A percentile compares a stretch with the other conserved stretches of the same genome.
Evolutionary conservation across 53 echinoderm and acorn worm species (phyloP).

Genomic region (Echinarachnius parma): DNA sequence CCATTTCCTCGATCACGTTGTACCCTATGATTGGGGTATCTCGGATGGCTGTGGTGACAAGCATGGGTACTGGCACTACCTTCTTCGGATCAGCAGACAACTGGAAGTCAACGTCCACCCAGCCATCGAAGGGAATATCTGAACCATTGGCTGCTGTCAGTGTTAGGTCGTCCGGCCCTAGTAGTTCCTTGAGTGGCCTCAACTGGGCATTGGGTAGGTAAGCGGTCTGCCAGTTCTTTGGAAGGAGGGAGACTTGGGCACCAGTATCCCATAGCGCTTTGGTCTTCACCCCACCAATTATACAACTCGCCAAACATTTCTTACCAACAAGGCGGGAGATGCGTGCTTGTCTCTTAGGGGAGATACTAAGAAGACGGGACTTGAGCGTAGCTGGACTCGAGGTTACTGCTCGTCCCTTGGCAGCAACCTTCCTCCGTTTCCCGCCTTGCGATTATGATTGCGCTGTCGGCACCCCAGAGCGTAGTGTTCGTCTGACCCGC

Average conservation of each 20-base stretch:
- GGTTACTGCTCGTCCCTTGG: conserved; percentile 43
- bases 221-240: not conserved
- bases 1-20: conserved; percentile 9
- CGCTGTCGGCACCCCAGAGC: conserved; percentile 2
- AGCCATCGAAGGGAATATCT: conserved; percentile 21
- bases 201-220: conserved; percentile 14
- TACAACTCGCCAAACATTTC: not conserved
- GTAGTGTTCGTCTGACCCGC: conserved; percentile 16
- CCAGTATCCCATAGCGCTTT: conserved; percentile 29
- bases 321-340: conserved; percentile 17
- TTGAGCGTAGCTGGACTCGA: not conserved
- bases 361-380: not conserved
- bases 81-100: not conserved
- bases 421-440: conserved; percentile 32
- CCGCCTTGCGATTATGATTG: not conserved
- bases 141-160: conserved; percentile 17
- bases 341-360: not conserved
- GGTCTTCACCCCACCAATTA: conserved; percentile 19
- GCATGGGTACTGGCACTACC: conserved; percentile 4
- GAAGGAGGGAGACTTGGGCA: conserved; percentile 24
- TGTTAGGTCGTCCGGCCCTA: not conserved
- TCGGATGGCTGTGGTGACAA: not conserved
- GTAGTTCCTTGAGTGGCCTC: conserved; percentile 10
- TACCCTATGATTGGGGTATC: conserved; percentile 14
- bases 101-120: conserved; percentile 3